These are phyloP conservation scores for Limnodromus scolopaceus DNA, from an alignment of 2,797 vertebrate genomes.

Conservation along the genomic window DNA sequence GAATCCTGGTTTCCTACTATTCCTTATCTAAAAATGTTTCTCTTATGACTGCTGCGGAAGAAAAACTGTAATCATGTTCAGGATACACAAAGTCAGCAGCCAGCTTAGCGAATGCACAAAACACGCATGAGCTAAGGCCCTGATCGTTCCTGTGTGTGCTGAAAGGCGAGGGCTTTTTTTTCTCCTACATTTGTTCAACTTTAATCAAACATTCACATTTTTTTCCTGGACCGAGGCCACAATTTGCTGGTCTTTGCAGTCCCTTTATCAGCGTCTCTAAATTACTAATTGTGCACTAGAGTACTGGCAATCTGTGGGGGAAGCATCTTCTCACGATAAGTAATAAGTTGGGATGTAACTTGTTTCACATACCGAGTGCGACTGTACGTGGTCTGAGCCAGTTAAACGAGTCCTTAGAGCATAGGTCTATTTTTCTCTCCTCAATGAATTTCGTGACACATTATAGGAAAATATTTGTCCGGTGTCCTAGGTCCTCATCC, in stretches of 20 bases:
- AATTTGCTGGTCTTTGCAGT: neutral
- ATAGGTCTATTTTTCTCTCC: neutral
- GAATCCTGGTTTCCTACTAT: neutral
- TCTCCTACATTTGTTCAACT: neutral
- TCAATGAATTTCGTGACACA: neutral
- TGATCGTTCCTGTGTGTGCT: neutral
- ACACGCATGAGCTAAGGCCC: neutral
- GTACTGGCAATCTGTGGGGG: neutral
- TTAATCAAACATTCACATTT: neutral
- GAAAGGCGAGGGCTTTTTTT: neutral
- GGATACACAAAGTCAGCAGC: neutral
- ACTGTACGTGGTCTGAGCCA: fast-evolving
- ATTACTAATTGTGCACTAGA: neutral
- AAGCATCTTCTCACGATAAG: neutral
- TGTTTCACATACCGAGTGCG: neutral
- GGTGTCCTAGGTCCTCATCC: neutral
- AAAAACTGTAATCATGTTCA: neutral
- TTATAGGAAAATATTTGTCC: neutral
- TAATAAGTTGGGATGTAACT: neutral
- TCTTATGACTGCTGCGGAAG: neutral
- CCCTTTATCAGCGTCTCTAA: neutral
- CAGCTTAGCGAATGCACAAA: neutral
- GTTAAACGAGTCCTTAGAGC: neutral
- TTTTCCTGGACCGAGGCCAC: neutral
- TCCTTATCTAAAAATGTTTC: neutral